Evolutionary conservation across 2,888 invertebrate species (phyloP).

Genomic region (Ctenicera cuprea): DNA sequence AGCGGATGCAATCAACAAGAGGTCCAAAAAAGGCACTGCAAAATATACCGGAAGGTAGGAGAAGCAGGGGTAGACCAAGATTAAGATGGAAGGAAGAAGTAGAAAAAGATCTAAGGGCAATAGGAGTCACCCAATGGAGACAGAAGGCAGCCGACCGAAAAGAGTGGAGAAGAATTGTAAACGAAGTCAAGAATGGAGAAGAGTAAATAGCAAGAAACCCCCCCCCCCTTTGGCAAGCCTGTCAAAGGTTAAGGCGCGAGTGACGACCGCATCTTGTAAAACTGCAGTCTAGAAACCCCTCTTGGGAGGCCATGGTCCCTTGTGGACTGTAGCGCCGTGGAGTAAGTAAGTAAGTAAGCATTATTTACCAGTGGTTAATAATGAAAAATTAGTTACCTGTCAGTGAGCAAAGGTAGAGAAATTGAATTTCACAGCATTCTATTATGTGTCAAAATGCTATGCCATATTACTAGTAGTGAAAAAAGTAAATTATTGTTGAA

Average conservation of each 20-base stretch:
- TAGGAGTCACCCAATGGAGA: conserved; percentile 10
- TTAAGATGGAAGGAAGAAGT: conserved; percentile 16
- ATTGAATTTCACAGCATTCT: no score
- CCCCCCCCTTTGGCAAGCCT: background rate
- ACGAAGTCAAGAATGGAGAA: conserved; percentile 7
- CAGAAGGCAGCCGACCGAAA: conserved; percentile 1
- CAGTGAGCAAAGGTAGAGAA: no score
- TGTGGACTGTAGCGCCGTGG: conserved; percentile 2
- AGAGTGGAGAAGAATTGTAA: conserved; percentile 12
- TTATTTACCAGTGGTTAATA: no score
- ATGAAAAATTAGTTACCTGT: no score
- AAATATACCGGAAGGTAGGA: conserved; percentile 6
- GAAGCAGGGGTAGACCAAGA: conserved; percentile 4
- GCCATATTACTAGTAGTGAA: no score
- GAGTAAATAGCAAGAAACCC: no score
- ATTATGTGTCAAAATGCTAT: no score
- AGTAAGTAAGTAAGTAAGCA: conserved; percentile 16
- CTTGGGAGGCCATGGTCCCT: conserved; percentile 4
- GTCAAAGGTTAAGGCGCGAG: conserved; percentile 11
- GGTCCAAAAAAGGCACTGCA: background rate
- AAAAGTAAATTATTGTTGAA: no score
- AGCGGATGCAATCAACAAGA: conserved; percentile 3
- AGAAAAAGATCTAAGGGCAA: conserved; percentile 1
- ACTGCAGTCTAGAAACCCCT: conserved; percentile 7
- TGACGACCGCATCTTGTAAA: conserved; percentile 12